Evolutionary conservation across 2,797 vertebrate genomes (phyloP).

Genomic region (Chaetophractus vellerosus): DNA sequence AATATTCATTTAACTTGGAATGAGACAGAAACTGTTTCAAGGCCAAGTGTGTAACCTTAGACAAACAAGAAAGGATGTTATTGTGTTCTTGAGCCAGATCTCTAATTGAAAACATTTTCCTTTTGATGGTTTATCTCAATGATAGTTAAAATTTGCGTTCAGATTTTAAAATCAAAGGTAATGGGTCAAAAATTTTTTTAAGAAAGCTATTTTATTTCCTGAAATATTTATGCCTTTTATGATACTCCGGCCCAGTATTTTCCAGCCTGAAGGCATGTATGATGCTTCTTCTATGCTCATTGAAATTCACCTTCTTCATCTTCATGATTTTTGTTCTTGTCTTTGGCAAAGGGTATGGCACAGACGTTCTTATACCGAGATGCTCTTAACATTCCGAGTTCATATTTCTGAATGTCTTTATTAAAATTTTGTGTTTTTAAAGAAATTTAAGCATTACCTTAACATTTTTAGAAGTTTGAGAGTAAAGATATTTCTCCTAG

Average conservation of each 20-base stretch:
- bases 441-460: conserved; percentile 36
- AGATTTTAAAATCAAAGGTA: conserved; percentile 39
- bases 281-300: neutral
- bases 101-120: neutral
- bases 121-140: conserved; percentile 3
- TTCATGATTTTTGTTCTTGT: neutral
- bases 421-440: neutral
- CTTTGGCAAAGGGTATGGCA: neutral
- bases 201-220: neutral
- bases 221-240: neutral
- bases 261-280: neutral
- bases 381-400: neutral
- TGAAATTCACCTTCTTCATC: neutral
- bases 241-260: neutral
- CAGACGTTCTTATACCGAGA: neutral
- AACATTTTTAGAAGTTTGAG: neutral
- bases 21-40: neutral
- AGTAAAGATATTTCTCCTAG: neutral
- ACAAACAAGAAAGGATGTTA: neutral
- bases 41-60: neutral
- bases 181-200: neutral
- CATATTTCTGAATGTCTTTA: neutral
- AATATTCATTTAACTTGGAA: neutral
- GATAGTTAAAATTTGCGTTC: neutral
- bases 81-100: neutral